Base-by-base conservation (phyloP, 2,797 vertebrate genomes). In the Meriones psammophilus region DNA sequence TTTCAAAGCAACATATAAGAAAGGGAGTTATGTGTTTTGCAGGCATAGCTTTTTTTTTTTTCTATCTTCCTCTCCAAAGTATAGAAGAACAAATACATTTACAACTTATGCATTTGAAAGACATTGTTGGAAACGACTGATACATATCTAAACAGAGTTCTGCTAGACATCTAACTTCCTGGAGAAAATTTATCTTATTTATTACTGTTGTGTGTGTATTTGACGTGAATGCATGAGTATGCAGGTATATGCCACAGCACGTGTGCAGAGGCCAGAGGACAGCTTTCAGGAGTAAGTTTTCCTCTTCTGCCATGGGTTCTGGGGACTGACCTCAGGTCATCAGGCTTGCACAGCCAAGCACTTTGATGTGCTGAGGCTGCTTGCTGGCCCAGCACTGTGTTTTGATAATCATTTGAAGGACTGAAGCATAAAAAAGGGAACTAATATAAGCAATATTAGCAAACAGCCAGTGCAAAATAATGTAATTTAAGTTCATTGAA, bases 41-140 rank as follows among this genome's bases (percentile, higher is more conserved):
- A 39, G 24, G n/a, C 50, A 39, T 58, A 36, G 36, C 14, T 87
- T 36, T 33, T 66, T n/a, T n/a, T 15, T 28, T 26, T 30, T 66
- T 85, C 20, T 20, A 58, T 58, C 12, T 39, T 54, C 3, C 30
- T 54, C n/a, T 73, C n/a, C 28, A 56, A 69, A 58, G 1, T 56
- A 58, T 39, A 93, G 18, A n/a, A 88, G 6, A 87, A 42, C 42
- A 5, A 83, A 22, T 46, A 36, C 42, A 85, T 60, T 2, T 36
- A 76, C 14, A 85, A 87, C 17, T 89, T 94, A 91, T 2, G 33
- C 58, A 80, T 92, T 87, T 4, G 54, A 91, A 86, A 33, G 30
- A 50, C 42, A 18, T 26, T 60, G 30, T 74, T 86, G 62, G 39
- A 91, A 17, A 58, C 10, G 5, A 39, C 15, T 30, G 14, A 71